Evolutionary conservation across 2,113 vertebrate species (phyloP), one percentile per base, ranked within the genome.

Genomic region (Heterotilapia buettikoferi): DNA sequence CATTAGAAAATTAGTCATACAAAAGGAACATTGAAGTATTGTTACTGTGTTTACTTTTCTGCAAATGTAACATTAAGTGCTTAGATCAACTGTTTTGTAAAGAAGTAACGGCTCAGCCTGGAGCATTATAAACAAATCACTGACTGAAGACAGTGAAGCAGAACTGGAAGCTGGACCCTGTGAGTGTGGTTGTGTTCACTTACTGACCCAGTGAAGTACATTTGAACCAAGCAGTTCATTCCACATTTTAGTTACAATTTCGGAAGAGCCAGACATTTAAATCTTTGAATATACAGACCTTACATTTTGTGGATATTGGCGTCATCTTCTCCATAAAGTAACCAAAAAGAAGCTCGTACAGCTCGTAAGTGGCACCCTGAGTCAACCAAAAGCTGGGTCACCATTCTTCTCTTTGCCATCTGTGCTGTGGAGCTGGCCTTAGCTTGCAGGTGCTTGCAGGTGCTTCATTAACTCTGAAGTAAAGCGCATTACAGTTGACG

Each of bases 401-500:
- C 24, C 24, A 47, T 47, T 47, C 6, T 76, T 16, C 24, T 47
- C 9, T 29, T 47, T 76, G 43, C 6, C 68, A 76, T 18, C 24
- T 47, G 68, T 73, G 9, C 12, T 47, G 24, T 47, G 68, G 24
- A 29, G 68, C 24, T 29, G 24, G 40, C 68, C 68, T 47, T 29
- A 29, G 40, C 14, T 76, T 76, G 14, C 66, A 43, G 57, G 29
- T 31, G 57, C 26, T 31, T 61, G 7, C 31, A 63, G 68, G 24
- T 76, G 71, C 43, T 76, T 76, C 43, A 29, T 50, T 47, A 47
- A 76, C 43, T 76, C 24, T 31, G 24, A 76, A 47, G 43, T 29
- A 76, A 29, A 50, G 43, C 0, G 0, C 40, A 47, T 29, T 29
- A 45, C 40, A 47, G 24, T 45, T 47, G 14, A 47, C 0, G 2